Conservation (phyloP, 2,113 vertebrate genomes). For the Mohoua ochrocephala region DNA sequence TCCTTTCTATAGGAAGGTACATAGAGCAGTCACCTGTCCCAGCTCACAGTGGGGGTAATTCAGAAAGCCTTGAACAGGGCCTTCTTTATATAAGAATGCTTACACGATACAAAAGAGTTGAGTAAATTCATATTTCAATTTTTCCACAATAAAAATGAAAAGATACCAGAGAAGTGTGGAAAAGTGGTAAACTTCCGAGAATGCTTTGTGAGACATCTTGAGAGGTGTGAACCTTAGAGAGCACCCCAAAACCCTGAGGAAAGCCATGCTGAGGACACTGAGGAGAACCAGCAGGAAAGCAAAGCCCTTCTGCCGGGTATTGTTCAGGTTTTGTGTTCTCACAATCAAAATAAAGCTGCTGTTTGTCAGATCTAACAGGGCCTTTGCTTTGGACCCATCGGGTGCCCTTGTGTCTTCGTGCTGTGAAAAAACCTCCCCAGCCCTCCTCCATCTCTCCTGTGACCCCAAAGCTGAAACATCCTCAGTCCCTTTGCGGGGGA, state of each 20-base stretch:
- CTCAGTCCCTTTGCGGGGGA: neutral
- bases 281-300: neutral
- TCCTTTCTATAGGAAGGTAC: neutral
- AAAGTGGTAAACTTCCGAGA: neutral
- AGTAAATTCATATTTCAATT: neutral
- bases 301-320: neutral
- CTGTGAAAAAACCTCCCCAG: neutral
- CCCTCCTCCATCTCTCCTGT: neutral
- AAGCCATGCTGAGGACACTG: neutral
- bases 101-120: neutral
- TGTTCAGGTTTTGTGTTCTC: neutral
- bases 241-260: neutral
- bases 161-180: neutral
- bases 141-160: neutral
- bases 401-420: neutral
- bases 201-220: accelerated
- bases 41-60: neutral
- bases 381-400: neutral
- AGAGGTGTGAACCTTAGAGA: neutral
- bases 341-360: neutral
- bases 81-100: neutral
- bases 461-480: neutral
- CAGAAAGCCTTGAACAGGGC: neutral
- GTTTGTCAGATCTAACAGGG: neutral
- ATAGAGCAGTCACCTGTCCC: neutral